Percentiles rank a stretch among this genome's conserved stretches.
Evolutionary conservation across 2,888 invertebrate species (phyloP).

Genomic region (Ctena decussata): DNA sequence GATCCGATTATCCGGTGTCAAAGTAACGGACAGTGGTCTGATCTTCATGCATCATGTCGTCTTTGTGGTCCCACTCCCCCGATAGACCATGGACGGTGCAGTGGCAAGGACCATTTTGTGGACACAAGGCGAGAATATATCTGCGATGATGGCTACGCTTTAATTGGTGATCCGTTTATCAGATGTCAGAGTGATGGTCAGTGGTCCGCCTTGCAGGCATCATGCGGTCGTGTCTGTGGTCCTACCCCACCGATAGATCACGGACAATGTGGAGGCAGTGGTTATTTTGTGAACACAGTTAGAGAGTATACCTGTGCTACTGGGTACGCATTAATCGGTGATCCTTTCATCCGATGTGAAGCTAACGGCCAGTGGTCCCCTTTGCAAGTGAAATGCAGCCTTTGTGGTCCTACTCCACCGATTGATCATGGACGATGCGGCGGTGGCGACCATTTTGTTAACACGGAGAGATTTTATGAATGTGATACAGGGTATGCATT

Average conservation of each 20-base stretch:
- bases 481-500: conserved; percentile 31
- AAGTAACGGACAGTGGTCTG: conserved; percentile 28
- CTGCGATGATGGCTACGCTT: conserved; percentile 22
- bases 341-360: conserved; percentile 28
- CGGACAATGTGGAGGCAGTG: conserved; percentile 23
- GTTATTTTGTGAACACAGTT: not conserved
- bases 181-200: conserved; percentile 9
- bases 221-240: conserved; percentile 13
- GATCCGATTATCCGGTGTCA: conserved; percentile 35
- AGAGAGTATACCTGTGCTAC: conserved; percentile 21
- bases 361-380: conserved; percentile 11
- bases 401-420: conserved; percentile 3
- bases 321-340: conserved; percentile 25
- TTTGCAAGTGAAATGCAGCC: conserved; percentile 28
- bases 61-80: not conserved
- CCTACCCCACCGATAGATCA: conserved; percentile 9
- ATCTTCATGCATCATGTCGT: not conserved
- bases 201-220: conserved; percentile 17
- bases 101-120: conserved; percentile 7
- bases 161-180: conserved; percentile 16
- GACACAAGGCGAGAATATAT: not conserved
- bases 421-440: conserved; percentile 23
- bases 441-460: conserved; percentile 7
- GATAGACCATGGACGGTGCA: conserved; percentile 14
- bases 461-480: not conserved